Conservation (phyloP, 2,797 vertebrate genomes). For the Sebastes hubbsi region DNA sequence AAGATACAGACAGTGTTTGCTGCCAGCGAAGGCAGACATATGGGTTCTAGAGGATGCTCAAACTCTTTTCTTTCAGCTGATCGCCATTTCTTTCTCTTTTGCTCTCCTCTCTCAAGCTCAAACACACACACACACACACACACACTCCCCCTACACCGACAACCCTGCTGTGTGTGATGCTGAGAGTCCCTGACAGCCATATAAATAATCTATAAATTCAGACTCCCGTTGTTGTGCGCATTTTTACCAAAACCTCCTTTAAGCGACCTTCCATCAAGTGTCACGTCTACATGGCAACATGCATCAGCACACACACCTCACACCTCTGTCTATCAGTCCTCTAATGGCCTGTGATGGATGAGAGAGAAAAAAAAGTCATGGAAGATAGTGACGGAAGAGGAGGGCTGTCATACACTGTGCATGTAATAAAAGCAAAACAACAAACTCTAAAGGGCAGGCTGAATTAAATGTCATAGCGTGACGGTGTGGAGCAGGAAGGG, state of each 20-base stretch:
- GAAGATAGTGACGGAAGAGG: background rate
- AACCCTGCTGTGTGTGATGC: conserved; percentile 66
- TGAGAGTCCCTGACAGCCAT: conserved; percentile 78
- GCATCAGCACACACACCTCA: conserved; percentile 5
- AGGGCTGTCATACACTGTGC: conserved; percentile 13
- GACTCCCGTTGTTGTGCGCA: conserved; percentile 29
- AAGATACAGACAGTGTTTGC: conserved; percentile 21
- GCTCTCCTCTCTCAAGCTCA: background rate
- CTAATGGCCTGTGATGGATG: conserved; percentile 23
- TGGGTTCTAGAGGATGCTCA: background rate
- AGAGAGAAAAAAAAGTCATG: background rate
- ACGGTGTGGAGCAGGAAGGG: background rate
- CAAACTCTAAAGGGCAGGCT: conserved; percentile 69
- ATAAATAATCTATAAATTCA: conserved; percentile 84
- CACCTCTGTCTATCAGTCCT: background rate
- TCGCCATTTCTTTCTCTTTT: background rate
- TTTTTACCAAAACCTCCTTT: conserved; percentile 49
- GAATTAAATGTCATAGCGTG: conserved; percentile 68
- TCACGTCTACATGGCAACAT: conserved; percentile 34
- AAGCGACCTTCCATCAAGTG: conserved; percentile 51
- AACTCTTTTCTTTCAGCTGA: background rate
- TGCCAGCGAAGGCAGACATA: conserved; percentile 16
- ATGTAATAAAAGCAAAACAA: conserved; percentile 15
- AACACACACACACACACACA: background rate
- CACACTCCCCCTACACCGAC: background rate